Evolutionary conservation across 35 echinoderm and acorn worm genomes (phyloP), one percentile per base, ranked within the genome.

Genomic region (Acanthaster planci): DNA sequence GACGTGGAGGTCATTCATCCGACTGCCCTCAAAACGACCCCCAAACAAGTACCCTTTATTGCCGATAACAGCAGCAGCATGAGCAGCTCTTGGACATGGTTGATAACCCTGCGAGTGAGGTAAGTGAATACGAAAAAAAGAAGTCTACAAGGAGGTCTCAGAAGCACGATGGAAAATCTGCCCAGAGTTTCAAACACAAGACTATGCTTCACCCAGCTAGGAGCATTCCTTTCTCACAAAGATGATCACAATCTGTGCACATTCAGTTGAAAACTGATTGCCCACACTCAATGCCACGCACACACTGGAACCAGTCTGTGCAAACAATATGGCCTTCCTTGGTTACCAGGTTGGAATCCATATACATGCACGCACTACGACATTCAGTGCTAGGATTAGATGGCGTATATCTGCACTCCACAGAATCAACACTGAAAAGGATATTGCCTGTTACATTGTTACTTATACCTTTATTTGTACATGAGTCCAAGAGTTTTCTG

Each of bases 21-120:
- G 82, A 42, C 17, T 37, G n/a, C 76, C 51, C 51, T 82, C 35
- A 84, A 76, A 83, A 23, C 87, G 82, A 51, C 87, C 87, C 18
- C 87, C 87, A 53, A 90, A 90, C 34, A 90, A 4, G n/a, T 67
- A 90, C 7, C 87, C 87, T 83, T 64, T 59, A 18, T 90, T 51
- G 22, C 80, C 87, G n/a, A 90, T 22, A 19, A 90, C 80, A 77
- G 55, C 79, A 12, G 64, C 55, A 76, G 80, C 80, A 56, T 90
- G 87, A 76, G 87, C 82, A 1, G 87, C 87, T 22, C 87, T 64
- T 36, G 87, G 87, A 57, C 80, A 90, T 0, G 87, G 87, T 38
- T 51, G 80, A 14, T 40, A 17, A 18, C 87, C 59, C 87, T 90
- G 80, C 0, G 12, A 40, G 42, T 16, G 80, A 30, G 81, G 8